Percentiles rank a stretch among this genome's conserved stretches.
Evolutionary conservation across 2,888 invertebrate species (phyloP).

Genomic region (Folsomia candida): DNA sequence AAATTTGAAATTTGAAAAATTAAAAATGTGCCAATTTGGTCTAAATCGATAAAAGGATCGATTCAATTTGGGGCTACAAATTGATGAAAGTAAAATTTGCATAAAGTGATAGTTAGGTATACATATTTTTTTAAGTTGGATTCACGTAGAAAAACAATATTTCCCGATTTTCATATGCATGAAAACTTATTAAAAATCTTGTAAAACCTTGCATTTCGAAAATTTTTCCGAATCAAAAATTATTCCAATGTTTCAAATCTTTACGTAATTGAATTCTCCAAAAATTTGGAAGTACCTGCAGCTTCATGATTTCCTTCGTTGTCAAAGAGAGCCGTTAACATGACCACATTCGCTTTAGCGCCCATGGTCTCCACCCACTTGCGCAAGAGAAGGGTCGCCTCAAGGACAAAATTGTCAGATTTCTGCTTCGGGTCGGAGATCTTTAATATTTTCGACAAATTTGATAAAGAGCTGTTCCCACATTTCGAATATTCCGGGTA

Average conservation of each 20-base stretch:
- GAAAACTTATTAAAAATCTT: too few relatives aligned
- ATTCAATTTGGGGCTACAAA: too few relatives aligned
- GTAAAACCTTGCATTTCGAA: too few relatives aligned
- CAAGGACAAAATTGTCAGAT: conserved; percentile 29
- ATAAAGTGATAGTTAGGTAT: too few relatives aligned
- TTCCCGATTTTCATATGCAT: too few relatives aligned
- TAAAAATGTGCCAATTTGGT: too few relatives aligned
- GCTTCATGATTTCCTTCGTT: conserved; percentile 19
- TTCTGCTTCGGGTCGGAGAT: conserved; percentile 18
- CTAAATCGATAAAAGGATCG: too few relatives aligned
- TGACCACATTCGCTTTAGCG: conserved; percentile 30
- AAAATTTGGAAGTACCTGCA: conserved; percentile 16
- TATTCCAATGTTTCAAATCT: too few relatives aligned
- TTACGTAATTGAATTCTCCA: neutral
- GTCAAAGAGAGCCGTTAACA: conserved; percentile 26
- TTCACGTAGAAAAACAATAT: too few relatives aligned
- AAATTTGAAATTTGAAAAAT: too few relatives aligned
- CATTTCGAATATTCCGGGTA: conserved; percentile 19
- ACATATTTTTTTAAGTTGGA: too few relatives aligned
- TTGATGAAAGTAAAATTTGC: too few relatives aligned
- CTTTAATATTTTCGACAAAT: conserved; percentile 22
- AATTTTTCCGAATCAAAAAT: neutral
- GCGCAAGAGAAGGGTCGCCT: conserved; percentile 31
- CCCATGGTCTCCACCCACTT: conserved; percentile 30
- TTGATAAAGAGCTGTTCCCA: conserved; percentile 22